phyloP scores from a whole-genome alignment of 2,797 vertebrate species.

The Pelobates cultripes region DNA sequence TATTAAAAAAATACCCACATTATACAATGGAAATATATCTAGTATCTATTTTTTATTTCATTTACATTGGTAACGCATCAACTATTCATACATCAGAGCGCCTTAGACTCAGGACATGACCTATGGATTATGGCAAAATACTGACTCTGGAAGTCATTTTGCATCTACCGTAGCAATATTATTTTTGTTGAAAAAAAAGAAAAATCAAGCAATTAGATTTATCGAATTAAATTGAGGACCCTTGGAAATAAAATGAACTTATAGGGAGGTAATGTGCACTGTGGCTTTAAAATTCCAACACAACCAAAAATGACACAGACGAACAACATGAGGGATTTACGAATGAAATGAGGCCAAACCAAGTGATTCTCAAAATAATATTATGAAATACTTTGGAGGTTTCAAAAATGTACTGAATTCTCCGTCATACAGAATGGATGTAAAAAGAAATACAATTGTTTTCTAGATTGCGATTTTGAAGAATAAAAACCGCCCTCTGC shows the following conservation, averaged over 20 bases:
- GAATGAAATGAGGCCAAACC: conserved; percentile 35
- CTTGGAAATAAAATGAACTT: neutral
- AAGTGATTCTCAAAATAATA: neutral
- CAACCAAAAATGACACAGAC: conserved; percentile 30
- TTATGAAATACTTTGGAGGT: neutral
- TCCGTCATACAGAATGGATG: neutral
- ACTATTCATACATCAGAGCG: neutral
- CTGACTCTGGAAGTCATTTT: neutral
- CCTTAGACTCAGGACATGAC: no score
- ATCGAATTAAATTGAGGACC: neutral
- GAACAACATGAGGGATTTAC: conserved; percentile 19
- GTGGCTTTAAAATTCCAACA: conserved; percentile 39
- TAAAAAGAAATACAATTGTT: neutral
- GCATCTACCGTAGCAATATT: no score
- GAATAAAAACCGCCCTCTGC: neutral
- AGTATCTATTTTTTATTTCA: no score
- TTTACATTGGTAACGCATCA: neutral
- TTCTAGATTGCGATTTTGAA: conserved; percentile 17
- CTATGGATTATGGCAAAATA: no score
- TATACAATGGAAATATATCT: no score
- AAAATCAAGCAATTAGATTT: neutral
- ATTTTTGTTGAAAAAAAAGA: neutral
- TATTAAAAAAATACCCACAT: no score
- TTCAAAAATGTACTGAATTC: neutral
- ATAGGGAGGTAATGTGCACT: neutral